Percentiles rank a stretch among this genome's conserved stretches.
Evolutionary conservation across 2,113 vertebrate genomes (phyloP).

Genomic region (Cacatua alba): DNA sequence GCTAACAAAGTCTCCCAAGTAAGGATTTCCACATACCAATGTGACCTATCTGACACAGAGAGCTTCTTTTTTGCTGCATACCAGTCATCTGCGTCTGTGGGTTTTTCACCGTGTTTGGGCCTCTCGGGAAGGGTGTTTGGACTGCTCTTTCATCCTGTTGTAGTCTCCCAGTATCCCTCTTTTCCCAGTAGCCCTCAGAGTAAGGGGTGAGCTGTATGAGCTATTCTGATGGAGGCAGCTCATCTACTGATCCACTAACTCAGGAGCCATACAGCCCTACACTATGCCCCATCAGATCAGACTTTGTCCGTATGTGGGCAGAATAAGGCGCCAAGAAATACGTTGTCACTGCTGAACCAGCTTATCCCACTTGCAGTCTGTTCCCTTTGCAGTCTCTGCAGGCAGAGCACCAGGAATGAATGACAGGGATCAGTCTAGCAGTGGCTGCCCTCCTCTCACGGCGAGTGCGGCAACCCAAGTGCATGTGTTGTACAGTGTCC

Average conservation of each 20-base stretch:
- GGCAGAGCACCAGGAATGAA: background rate
- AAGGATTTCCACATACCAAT: accelerated
- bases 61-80: background rate
- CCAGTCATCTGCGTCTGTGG: background rate
- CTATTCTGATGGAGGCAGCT: background rate
- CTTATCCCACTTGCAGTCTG: background rate
- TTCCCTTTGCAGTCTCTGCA: background rate
- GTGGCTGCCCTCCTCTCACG: background rate
- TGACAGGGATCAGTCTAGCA: background rate
- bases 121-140: background rate
- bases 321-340: background rate
- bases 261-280: background rate
- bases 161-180: background rate
- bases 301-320: accelerated
- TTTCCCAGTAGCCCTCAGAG: background rate
- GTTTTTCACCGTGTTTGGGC: background rate
- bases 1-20: background rate
- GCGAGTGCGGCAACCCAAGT: accelerated
- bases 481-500: background rate
- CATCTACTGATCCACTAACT: background rate
- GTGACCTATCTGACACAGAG: background rate
- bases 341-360: accelerated
- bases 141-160: background rate
- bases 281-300: background rate
- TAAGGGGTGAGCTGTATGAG: background rate